Base-by-base conservation (phyloP, 1,140 invertebrate genomes). In the Neodiprion pinetum region DNA sequence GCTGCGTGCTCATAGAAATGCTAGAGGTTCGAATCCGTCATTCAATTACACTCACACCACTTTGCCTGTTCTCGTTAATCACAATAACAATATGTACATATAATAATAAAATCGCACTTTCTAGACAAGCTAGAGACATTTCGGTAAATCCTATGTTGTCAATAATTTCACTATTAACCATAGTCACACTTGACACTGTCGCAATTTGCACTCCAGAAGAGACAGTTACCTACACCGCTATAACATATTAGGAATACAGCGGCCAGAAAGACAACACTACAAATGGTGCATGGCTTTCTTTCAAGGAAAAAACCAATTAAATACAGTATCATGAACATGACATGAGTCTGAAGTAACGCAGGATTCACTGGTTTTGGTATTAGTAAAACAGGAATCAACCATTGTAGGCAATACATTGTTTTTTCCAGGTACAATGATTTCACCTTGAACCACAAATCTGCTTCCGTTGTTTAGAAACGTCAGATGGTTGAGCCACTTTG, bases 331-430 rank as follows among this genome's bases (percentile, higher is more conserved):
- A 99, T 96, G 85, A 99, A 98, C 95, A 98, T 96, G 50, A 97
- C 95, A 89, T 99, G 97, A 74, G 98, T 98, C 87, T 98, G 96
- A 74, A 98, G 91, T 28, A 98, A 89, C 50, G 96, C 96, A 81
- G 97, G 96, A 89, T 98, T 98, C 65, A 96, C 92, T 65, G 98
- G 98, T 89, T 99, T 99, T 76, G 98, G 98, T 87, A 99, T 97
- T 70, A 99, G 91, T 73, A 99, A 90, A 71, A 99, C 97, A 71
- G 98, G 98, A 80, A 99, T 96, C 80, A 99, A 89, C 96, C 97
- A 99, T 91, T 99, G 97, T 82, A 99, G 92, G 90, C 98, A 99
- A 92, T 99, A 99, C 98, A 99, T 99, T 82, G 71, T 87, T 53
- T 61, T 61, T 61, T 61, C 11, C 4, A 8, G 11, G 9, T 0